Evolutionary conservation across 1,140 invertebrate genomes (phyloP), one percentile per base, ranked within the genome.

Genomic region (Drosophila littoralis): DNA sequence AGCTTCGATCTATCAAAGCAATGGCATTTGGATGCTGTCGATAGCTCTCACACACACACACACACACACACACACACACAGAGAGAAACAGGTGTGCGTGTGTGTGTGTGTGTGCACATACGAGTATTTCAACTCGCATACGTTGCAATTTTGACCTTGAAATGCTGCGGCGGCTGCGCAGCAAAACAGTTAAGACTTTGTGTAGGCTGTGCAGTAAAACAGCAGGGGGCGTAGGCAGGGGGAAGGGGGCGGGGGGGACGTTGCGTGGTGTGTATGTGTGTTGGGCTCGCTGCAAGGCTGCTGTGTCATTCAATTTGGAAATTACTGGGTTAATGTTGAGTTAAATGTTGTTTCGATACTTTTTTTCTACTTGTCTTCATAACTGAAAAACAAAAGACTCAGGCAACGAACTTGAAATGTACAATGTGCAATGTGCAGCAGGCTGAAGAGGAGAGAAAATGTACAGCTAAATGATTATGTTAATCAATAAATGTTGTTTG

Each of bases 71-170:
- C 42, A 55, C 48, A 63, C 55, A 28, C 33, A 50, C 7, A 28
- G 35, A 46, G 22, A 22, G 22, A 22, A 22, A 3, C 22, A 22
- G 22, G 22, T 22, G 22, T n/a, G n/a, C n/a, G n/a, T n/a, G n/a
- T n/a, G 36, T 48, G 13, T 61, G 38, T 68, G 36, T 69, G 15
- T 69, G 17, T 67, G 22, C 46, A 60, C 48, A 61, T 69, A 43
- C 71, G 33, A 69, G 71, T 63, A 73, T 75, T 71, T 71, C 52
- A 55, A 61, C 50, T 59, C 12, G 50, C 42, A 71, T 68, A 57
- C 72, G 66, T 48, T 88, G 83, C 83, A 88, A 40, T 83, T 80
- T 66, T 77, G 77, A 83, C 83, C 83, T 86, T 86, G 83, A 86
- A 82, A 79, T 64, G 77, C 22, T 28, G 22, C 50, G 48, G 58